phyloP scores from a whole-genome alignment of 2,797 vertebrate genomes.

The Hylomyscus alleni region DNA sequence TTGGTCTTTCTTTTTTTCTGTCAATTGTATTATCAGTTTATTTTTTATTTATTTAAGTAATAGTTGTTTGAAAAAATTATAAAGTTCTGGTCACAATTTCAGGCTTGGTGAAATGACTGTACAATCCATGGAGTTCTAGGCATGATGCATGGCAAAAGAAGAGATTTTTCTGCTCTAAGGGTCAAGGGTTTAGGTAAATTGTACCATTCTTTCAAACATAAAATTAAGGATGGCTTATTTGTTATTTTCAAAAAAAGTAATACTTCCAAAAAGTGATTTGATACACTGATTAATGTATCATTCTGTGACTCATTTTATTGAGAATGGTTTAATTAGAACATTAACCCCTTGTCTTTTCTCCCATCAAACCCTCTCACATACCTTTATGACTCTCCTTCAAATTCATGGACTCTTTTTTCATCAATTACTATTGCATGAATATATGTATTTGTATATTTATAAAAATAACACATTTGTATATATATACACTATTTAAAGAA shows the following conservation, averaged over 20 bases:
- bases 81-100: background rate
- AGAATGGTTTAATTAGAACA: background rate
- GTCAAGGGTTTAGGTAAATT: background rate
- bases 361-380: background rate
- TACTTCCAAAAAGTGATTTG: constrained; percentile 74
- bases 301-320: constrained; percentile 66
- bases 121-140: background rate
- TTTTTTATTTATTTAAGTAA: background rate
- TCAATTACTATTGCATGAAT: background rate
- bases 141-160: background rate
- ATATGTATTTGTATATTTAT: background rate
- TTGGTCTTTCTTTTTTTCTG: background rate
- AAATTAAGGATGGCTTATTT: background rate
- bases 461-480: no score
- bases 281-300: constrained; percentile 65
- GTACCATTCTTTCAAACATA: background rate
- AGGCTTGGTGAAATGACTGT: background rate
- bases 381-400: no score
- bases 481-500: background rate
- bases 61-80: background rate
- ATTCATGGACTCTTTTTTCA: background rate
- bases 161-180: background rate
- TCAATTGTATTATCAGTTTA: background rate
- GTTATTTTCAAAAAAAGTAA: constrained; percentile 46
- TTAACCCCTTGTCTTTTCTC: background rate